A percentile compares a stretch with the other conserved stretches of the same genome.
Conservation (phyloP, 2,888 invertebrate species). For the Drosophila eohydei region DNA sequence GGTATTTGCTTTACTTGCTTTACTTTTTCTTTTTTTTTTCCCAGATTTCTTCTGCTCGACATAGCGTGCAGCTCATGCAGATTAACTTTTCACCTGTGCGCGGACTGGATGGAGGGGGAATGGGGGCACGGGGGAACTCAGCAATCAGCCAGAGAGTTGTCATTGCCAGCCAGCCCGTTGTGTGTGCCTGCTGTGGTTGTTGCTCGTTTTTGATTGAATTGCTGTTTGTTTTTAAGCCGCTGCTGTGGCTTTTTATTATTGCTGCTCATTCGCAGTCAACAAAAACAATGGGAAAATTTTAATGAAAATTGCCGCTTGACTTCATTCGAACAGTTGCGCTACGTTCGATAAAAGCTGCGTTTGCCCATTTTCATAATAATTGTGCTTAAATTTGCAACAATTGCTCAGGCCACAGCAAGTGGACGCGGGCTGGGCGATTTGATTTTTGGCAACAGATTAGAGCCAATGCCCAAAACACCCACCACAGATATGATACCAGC, state of each 20-base stretch:
- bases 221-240: conserved; percentile 71
- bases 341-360: conserved; percentile 3
- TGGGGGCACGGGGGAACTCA: conserved; percentile 13
- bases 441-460: conserved; percentile 59
- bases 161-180: conserved; percentile 47
- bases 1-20: conserved; percentile 2
- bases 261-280: conserved; percentile 76
- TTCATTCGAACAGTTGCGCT: conserved; percentile 62
- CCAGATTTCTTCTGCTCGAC: conserved; percentile 60
- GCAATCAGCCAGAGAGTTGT: conserved; percentile 69
- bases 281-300: conserved; percentile 78
- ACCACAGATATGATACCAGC: conserved; percentile 20
- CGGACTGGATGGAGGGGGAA: neutral
- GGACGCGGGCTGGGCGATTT: conserved; percentile 61
- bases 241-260: conserved; percentile 69
- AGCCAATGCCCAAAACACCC: conserved; percentile 46
- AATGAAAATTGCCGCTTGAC: conserved; percentile 82
- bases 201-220: conserved; percentile 78
- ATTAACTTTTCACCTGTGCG: conserved; percentile 77
- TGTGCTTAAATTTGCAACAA: conserved; percentile 77
- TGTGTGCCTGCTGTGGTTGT: conserved; percentile 27
- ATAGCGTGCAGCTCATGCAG: conserved; percentile 79
- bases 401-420: conserved; percentile 62
- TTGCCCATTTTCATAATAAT: conserved; percentile 67
- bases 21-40: neutral